A percentile compares a stretch with the other conserved stretches of the same genome.
phyloP scores from a whole-genome alignment of 2,888 invertebrate genomes.

The Hemaris fuciformis region DNA sequence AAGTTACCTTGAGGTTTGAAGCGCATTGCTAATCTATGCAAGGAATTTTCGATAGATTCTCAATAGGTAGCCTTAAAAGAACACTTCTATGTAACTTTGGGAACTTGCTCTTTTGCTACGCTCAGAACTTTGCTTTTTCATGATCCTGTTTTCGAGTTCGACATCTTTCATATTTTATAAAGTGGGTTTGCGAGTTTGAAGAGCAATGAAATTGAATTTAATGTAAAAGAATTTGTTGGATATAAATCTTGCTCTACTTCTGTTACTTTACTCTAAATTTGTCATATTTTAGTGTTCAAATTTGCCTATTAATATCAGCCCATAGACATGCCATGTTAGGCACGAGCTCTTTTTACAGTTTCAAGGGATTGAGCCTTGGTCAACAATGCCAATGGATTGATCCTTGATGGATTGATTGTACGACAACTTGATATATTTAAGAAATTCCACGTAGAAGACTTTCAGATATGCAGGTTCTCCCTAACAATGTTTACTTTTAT shows the following conservation, averaged over 20 bases:
- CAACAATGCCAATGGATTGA: too few relatives aligned
- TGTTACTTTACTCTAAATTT: neutral
- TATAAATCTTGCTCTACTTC: neutral
- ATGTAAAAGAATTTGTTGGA: neutral
- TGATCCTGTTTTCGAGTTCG: conserved; percentile 7
- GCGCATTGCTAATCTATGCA: conserved; percentile 39
- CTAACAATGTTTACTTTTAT: too few relatives aligned
- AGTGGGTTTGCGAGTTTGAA: conserved; percentile 2
- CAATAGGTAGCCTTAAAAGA: conserved; percentile 26
- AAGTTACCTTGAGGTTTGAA: conserved; percentile 28
- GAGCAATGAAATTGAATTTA: conserved; percentile 2
- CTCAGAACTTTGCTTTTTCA: conserved; percentile 12
- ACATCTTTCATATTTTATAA: conserved; percentile 9
- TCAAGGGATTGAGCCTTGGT: too few relatives aligned
- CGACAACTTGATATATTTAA: too few relatives aligned
- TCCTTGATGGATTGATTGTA: too few relatives aligned
- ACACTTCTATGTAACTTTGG: conserved; percentile 9
- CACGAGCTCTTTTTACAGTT: too few relatives aligned
- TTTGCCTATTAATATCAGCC: too few relatives aligned
- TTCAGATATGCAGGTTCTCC: too few relatives aligned
- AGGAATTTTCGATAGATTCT: conserved; percentile 46
- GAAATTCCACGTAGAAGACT: too few relatives aligned
- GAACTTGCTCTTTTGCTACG: conserved; percentile 11
- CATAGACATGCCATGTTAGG: too few relatives aligned
- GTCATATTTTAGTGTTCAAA: too few relatives aligned